Evolutionary conservation across 2,888 invertebrate genomes (phyloP).

Genomic region (Yponomeuta cagnagella): DNA sequence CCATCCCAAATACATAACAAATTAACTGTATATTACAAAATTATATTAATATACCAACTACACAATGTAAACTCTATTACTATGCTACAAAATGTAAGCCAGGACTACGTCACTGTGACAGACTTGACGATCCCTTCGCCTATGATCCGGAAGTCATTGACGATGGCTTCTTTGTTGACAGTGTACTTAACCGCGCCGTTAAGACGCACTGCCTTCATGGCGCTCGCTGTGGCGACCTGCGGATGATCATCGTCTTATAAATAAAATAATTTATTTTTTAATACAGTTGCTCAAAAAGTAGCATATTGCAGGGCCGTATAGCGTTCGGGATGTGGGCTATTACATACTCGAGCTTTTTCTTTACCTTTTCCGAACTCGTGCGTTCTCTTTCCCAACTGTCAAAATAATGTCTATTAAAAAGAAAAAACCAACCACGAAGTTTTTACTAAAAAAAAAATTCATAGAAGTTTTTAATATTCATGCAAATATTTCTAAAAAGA

Average conservation of each 20-base stretch:
- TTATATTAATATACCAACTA: background rate
- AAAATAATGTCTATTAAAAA: too few relatives aligned
- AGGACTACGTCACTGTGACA: constrained; percentile 45
- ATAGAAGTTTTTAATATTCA: too few relatives aligned
- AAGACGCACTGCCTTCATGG: constrained; percentile 54
- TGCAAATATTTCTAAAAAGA: too few relatives aligned
- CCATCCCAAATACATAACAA: background rate
- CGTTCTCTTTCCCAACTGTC: too few relatives aligned
- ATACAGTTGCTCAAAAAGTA: too few relatives aligned
- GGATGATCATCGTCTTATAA: constrained; percentile 25
- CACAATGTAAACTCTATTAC: background rate
- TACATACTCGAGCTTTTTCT: too few relatives aligned
- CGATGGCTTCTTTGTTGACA: constrained; percentile 79
- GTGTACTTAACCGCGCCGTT: constrained; percentile 60
- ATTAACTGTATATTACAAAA: background rate
- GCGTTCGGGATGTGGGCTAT: too few relatives aligned
- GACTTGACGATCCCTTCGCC: constrained; percentile 80
- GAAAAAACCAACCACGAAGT: too few relatives aligned
- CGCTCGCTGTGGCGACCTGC: constrained; percentile 75
- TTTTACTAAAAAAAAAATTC: too few relatives aligned
- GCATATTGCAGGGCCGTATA: too few relatives aligned
- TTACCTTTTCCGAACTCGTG: too few relatives aligned
- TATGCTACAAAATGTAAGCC: background rate
- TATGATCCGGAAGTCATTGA: constrained; percentile 82
- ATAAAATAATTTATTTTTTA: background rate